Evolutionary conservation across 2,113 vertebrate species (phyloP).

Genomic region (Tenebrosternarchus preto): DNA sequence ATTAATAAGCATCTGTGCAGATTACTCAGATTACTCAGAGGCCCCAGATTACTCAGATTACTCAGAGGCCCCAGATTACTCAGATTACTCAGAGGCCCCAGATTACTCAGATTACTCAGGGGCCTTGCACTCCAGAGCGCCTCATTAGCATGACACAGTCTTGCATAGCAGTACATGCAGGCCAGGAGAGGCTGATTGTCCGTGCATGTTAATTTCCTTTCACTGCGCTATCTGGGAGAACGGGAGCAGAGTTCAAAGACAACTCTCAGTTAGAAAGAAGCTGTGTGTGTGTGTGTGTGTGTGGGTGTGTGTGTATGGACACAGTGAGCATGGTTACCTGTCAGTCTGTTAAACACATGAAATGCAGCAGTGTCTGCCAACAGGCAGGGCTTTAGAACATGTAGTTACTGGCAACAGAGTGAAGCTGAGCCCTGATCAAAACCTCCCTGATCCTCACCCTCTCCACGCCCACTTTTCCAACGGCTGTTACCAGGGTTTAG

Average conservation of each 20-base stretch:
- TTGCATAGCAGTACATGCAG: constrained; percentile 75
- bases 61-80: constrained; percentile 74
- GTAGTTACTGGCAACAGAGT: background rate
- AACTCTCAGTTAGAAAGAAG: constrained; percentile 48
- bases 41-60: constrained; percentile 72
- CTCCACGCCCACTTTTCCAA: constrained; percentile 48
- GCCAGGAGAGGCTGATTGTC: constrained; percentile 72
- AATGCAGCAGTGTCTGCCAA: background rate
- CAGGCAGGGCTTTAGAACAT: background rate
- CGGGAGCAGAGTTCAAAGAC: constrained; percentile 51
- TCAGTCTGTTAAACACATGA: background rate
- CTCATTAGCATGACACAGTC: constrained; percentile 75
- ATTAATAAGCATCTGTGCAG: constrained; percentile 73
- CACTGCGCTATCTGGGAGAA: constrained; percentile 63
- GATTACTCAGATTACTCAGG: constrained; percentile 77
- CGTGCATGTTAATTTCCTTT: constrained; percentile 72
- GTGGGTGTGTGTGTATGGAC: constrained; percentile 28
- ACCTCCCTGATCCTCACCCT: constrained; percentile 61
- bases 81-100: constrained; percentile 74
- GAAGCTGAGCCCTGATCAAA: constrained; percentile 64
- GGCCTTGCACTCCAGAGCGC: constrained; percentile 65
- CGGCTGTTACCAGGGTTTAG: constrained; percentile 41
- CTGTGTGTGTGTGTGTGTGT: constrained; percentile 19
- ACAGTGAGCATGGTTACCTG: too few species aligned
- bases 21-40: constrained; percentile 77